These are phyloP conservation scores for Drosophila tanythrix DNA, from an alignment of 2,888 invertebrate genomes.

Conservation along the genomic window DNA sequence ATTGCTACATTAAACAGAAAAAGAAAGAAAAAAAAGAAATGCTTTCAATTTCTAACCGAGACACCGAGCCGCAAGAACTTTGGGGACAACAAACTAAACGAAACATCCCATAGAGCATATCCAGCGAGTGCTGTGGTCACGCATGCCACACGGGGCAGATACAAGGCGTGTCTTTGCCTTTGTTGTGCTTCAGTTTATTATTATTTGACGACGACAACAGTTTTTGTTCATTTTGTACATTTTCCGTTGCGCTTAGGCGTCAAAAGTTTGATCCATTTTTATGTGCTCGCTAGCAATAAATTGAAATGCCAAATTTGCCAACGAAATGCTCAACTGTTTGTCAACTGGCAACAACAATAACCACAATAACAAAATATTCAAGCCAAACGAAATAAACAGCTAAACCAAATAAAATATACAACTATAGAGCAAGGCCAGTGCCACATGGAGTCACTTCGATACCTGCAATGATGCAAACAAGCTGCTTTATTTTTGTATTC, in stretches of 20 bases:
- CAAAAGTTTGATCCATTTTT: conserved; percentile 73
- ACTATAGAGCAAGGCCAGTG: conserved; percentile 1
- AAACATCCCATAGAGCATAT: conserved; percentile 9
- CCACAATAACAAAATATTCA: conserved; percentile 29
- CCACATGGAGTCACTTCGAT: conserved; percentile 3
- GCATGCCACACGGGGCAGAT: conserved; percentile 10
- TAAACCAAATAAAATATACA: conserved; percentile 35
- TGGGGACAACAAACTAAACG: neutral
- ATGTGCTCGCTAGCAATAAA: conserved; percentile 54
- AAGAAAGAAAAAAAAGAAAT: neutral
- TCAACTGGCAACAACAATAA: conserved; percentile 27
- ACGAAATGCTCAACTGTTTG: conserved; percentile 39
- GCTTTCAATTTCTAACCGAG: neutral
- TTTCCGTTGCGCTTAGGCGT: conserved; percentile 37
- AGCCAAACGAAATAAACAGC: conserved; percentile 29
- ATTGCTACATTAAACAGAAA: too few species aligned
- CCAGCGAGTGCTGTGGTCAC: conserved; percentile 7
- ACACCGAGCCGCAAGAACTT: conserved; percentile 9
- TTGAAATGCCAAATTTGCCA: conserved; percentile 49
- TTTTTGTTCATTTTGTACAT: conserved; percentile 12
- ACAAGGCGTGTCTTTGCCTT: conserved; percentile 12
- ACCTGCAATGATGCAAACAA: conserved; percentile 7
- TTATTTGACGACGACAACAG: conserved; percentile 65
- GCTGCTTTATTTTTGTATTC: neutral
- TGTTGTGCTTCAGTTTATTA: conserved; percentile 47